phyloP scores from a whole-genome alignment of 1,140 invertebrate species.

The Euura saliciscinereae region DNA sequence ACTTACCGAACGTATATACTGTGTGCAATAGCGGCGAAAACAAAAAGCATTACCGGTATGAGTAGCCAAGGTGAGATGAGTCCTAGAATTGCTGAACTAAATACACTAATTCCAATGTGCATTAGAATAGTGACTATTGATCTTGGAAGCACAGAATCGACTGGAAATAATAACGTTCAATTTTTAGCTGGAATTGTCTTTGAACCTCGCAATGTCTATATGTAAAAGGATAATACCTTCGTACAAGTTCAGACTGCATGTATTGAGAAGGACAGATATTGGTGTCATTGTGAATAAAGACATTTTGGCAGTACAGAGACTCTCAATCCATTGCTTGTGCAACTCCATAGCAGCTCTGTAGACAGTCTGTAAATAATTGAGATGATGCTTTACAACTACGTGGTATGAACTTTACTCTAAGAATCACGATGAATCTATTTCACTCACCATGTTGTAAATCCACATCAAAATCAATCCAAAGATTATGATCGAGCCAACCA shows the following conservation, averaged over 20 bases:
- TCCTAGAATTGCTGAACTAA: slow-evolving; percentile 29
- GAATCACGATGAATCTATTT: background rate
- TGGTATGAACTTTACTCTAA: slow-evolving; percentile 8
- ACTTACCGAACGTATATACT: slow-evolving; percentile 25
- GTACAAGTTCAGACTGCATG: slow-evolving; percentile 31
- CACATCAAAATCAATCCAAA: slow-evolving; percentile 25
- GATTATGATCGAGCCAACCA: slow-evolving; percentile 28
- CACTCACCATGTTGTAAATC: slow-evolving; percentile 28
- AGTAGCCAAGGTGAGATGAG: slow-evolving; percentile 30
- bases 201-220: background rate
- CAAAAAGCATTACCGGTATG: slow-evolving; percentile 24
- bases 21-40: slow-evolving; percentile 17
- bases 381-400: background rate
- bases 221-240: slow-evolving; percentile 25
- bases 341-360: slow-evolving; percentile 26
- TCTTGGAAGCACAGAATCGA: slow-evolving; percentile 32
- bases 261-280: slow-evolving; percentile 30
- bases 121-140: slow-evolving; percentile 31
- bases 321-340: slow-evolving; percentile 32
- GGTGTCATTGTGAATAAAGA: slow-evolving; percentile 26
- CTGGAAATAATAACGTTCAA: slow-evolving; percentile 17
- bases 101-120: slow-evolving; percentile 32
- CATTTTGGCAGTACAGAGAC: slow-evolving; percentile 26
- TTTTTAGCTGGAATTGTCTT: background rate
- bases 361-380: slow-evolving; percentile 24